Evolutionary conservation across 2,797 vertebrate genomes (phyloP), one percentile per base, ranked within the genome.

Genomic region (Onychomys leucogaster): DNA sequence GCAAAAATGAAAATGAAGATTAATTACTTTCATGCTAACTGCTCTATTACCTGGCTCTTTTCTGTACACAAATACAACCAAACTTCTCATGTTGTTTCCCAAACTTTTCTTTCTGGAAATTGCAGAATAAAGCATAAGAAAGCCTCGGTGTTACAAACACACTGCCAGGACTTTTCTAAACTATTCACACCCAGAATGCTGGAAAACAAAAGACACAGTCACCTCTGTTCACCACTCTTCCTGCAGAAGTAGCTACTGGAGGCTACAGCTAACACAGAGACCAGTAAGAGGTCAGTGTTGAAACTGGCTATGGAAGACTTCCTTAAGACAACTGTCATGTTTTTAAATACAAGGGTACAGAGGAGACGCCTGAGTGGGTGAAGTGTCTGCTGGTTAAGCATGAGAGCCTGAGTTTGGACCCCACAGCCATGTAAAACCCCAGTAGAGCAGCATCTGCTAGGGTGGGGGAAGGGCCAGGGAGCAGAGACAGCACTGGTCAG

Each of bases 241-340:
- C 89, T 93, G 94, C 80, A 95, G 80, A 93, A 96, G 96, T 65
- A 93, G 89, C 94, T 93, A 95, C 97, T 95, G 96, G 91, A 96
- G 71, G 89, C 91, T 71, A 92, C 3, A n/a, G 80, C 57, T 57
- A 76, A 88, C 4, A 86, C 89, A 90, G 1, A 80, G 9, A 89
- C 77, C 77, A 55, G 63, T 46, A 65, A 96, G 91, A 94, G 69
- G 67, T 29, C 75, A 41, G 80, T 84, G 57, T 73, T 95, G 71
- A 91, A 81, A 63, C 27, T 63, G 67, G 59, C 92, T 90, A 81
- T 41, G 34, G 49, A 85, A 96, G 23, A 93, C 89, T 93, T 87
- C 52, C 94, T 82, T 76, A 92, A 90, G 52, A 71, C 59, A 19
- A 6, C 1, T 7, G 41, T 55, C 17, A 73, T 5, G 21, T 37